Conservation (phyloP, 2,113 vertebrate species). For the Pachycephala philippinensis region DNA sequence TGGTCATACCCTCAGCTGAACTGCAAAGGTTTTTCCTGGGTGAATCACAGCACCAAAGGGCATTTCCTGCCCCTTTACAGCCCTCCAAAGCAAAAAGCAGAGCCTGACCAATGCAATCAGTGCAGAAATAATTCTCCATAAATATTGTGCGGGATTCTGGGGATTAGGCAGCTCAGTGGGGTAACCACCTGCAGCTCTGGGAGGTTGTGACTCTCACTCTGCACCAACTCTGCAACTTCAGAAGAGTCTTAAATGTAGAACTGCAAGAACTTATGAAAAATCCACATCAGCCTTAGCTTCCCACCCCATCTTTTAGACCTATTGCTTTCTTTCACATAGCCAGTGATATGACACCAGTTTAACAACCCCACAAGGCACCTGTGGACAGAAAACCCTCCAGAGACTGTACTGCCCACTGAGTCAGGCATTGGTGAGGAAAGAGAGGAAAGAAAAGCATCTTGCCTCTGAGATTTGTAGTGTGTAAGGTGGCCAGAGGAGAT, state of each 20-base stretch:
- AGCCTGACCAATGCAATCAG: neutral
- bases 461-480: neutral
- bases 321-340: neutral
- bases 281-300: neutral
- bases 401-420: neutral
- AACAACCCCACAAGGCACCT: neutral
- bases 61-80: neutral
- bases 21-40: neutral
- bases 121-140: neutral
- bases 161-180: neutral
- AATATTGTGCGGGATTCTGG: neutral
- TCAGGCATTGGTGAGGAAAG: neutral
- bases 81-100: neutral
- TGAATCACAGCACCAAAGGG: neutral
- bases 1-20: neutral
- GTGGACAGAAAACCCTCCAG: neutral
- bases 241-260: neutral
- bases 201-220: neutral
- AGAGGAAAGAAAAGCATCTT: neutral
- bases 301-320: neutral
- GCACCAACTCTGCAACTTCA: neutral
- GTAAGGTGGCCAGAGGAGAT: neutral
- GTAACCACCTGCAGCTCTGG: neutral
- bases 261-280: neutral
- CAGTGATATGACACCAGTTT: neutral